Percentiles rank a stretch among this genome's conserved stretches.
Conservation (phyloP, 2,888 invertebrate genomes). For the Luffia ferchaultella region DNA sequence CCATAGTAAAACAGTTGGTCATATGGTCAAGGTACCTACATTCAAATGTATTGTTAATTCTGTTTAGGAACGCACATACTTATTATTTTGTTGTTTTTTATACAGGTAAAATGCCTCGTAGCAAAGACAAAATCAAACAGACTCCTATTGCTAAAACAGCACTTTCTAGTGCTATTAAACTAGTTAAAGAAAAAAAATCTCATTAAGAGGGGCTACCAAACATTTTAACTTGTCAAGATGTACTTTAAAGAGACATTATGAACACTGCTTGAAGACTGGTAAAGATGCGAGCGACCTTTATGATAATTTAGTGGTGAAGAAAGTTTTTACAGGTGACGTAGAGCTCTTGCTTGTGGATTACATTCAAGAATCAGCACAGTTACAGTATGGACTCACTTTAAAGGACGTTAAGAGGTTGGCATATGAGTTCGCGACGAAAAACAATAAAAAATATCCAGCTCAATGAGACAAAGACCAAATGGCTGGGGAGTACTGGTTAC, state of each 20-base stretch:
- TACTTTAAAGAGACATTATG: constrained; percentile 8
- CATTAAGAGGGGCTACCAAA: constrained; percentile 7
- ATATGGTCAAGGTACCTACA: background rate
- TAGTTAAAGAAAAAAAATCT: constrained; percentile 5
- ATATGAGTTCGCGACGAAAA: background rate
- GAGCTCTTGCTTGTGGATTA: background rate
- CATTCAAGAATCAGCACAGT: background rate
- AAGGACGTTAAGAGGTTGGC: background rate
- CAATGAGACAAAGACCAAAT: background rate
- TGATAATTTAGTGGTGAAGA: constrained; percentile 3
- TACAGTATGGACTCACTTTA: background rate
- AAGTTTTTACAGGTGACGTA: constrained; percentile 4
- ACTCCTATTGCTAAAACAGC: constrained; percentile 5
- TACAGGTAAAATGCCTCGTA: constrained; percentile 6
- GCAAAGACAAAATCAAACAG: constrained; percentile 6
- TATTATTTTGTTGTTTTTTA: constrained; percentile 1
- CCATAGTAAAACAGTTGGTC: constrained; percentile 5
- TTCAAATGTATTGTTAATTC: constrained; percentile 2
- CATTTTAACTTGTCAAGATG: constrained; percentile 8
- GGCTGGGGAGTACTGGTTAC: background rate
- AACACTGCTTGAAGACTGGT: constrained; percentile 8
- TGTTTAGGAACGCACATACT: background rate
- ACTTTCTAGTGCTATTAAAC: constrained; percentile 7
- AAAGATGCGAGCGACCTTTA: constrained; percentile 1
- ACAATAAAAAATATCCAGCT: background rate